Base-by-base conservation (phyloP, 2,797 vertebrate genomes). In the Rhynchotus rufescens region DNA sequence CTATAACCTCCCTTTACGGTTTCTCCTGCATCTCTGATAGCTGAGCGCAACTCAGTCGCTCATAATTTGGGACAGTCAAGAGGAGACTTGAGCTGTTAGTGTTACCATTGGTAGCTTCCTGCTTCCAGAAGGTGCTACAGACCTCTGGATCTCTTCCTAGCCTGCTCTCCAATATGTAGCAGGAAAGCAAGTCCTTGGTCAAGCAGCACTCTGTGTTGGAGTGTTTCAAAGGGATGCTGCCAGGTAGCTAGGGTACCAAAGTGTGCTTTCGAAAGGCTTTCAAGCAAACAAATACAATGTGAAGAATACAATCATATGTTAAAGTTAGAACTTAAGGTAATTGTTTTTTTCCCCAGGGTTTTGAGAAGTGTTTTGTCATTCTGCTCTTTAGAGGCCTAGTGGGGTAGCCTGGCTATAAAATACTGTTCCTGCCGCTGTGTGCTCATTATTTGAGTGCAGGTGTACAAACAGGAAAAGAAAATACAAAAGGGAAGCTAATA, bases 381-480 rank as follows among this genome's bases (percentile, higher is more conserved):
- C n/a, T 71, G 36, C 8, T 66, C 21, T 81, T 61, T 34, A 34
- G 23, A 78, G 54, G 47, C 77, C 62, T 59, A 52, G 25, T 49
- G 16, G 26, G 67, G 47, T 60, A 84, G 32, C 17, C 80, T 67
- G 65, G 64, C 76, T 72, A 6, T 17, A 15, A 87, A 91, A 66
- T 40, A 19, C 26, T 66, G 60, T 64, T 84, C 64, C 44, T 88
- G 32, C 62, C 82, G 80, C 64, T 54, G 22, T 72, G 84, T 75
- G 68, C 19, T 88, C 52, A 30, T 80, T 62, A 61, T 54, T 54
- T 54, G 47, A 45, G n/a, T 84, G 90, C 95, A 96, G 94, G 96
- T 97, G 96, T 92, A 84, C 83, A 94, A 95, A 95, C 95, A 95
- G 94, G 94, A 93, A 96, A 78, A 74, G 69, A 77, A 90, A 78